These are phyloP conservation scores for cattle (Bos taurus) DNA, from an alignment of 2,113 vertebrate genomes.

Conservation along the genomic window DNA sequence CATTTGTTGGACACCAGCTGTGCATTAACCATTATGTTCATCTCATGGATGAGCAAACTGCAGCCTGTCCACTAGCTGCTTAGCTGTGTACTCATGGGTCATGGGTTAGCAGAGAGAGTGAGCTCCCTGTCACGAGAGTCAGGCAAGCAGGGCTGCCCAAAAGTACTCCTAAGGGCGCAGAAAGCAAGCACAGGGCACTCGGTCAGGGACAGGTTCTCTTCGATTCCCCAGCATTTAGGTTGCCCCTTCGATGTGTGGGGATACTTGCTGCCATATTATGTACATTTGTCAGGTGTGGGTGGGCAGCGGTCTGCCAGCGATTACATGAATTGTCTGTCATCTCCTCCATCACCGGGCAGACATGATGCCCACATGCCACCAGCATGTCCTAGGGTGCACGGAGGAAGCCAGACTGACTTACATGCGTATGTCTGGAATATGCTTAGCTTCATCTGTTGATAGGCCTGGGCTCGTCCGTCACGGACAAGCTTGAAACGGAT, in stretches of 20 bases:
- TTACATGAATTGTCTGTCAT: background rate
- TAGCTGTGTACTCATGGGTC: background rate
- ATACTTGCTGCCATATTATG: background rate
- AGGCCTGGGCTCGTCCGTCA: background rate
- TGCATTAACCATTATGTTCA: background rate
- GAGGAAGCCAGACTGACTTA: background rate
- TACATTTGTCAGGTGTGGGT: background rate
- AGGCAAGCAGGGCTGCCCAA: background rate
- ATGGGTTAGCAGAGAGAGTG: background rate
- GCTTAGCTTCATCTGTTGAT: background rate
- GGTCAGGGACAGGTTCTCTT: background rate
- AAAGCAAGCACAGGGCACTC: background rate
- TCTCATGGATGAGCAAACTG: background rate
- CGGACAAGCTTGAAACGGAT: background rate
- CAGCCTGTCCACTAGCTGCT: background rate
- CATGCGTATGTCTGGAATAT: background rate
- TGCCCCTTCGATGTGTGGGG: background rate
- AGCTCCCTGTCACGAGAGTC: background rate
- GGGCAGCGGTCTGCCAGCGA: background rate
- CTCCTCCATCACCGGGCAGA: background rate
- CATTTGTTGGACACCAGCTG: background rate
- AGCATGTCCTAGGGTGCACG: background rate
- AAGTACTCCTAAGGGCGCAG: background rate
- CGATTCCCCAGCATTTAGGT: background rate
- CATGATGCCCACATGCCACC: too few relatives aligned